Conservation (phyloP, 2,113 vertebrate species). For the Lagopus muta region DNA sequence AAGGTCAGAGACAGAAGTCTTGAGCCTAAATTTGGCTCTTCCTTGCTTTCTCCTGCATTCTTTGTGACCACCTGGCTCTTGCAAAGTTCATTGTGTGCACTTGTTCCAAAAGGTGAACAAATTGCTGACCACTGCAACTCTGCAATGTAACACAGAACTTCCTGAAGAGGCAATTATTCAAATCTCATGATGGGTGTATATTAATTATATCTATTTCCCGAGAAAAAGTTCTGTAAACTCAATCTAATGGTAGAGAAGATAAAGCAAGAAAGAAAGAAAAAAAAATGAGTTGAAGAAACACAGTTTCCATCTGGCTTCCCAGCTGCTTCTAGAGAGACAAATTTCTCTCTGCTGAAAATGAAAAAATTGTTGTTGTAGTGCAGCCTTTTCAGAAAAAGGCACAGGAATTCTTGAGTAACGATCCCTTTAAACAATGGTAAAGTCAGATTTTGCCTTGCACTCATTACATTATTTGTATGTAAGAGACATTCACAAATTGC, state of each 20-base stretch:
- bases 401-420: constrained; percentile 6
- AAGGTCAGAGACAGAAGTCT: neutral
- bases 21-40: neutral
- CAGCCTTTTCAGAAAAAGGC: neutral
- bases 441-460: constrained; percentile 41
- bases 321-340: constrained; percentile 52
- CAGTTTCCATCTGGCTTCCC: constrained; percentile 60
- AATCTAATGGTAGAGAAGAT: neutral
- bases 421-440: constrained; percentile 8
- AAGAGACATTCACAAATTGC: neutral
- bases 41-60: neutral
- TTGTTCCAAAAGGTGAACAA: neutral
- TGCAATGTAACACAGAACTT: neutral
- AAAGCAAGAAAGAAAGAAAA: neutral
- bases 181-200: neutral
- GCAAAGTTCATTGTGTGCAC: accelerated
- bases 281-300: neutral
- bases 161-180: neutral
- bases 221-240: neutral
- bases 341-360: constrained; percentile 34
- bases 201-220: neutral
- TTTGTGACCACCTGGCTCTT: neutral
- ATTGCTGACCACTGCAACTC: neutral
- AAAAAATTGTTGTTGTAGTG: constrained; percentile 57
- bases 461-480: neutral